Evolutionary conservation across 2,888 invertebrate genomes (phyloP), one percentile per base, ranked within the genome.

Genomic region (Polydrusus cervinus): DNA sequence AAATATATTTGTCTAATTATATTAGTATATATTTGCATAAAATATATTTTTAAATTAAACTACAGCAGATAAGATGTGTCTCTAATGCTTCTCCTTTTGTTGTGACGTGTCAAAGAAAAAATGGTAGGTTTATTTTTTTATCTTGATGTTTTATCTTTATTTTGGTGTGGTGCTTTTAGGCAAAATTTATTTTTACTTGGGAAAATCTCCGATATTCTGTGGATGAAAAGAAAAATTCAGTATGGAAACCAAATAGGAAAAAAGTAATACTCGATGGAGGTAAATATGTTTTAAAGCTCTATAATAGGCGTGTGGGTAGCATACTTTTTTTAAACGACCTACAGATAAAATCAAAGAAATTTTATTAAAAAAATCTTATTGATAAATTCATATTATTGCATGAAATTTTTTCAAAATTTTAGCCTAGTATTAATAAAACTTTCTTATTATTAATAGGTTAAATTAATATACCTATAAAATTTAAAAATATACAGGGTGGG

Each of bases 181-280:
- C 71, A 9, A 55, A 66, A 51, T 73, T 80, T 79, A 76, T 77
- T 71, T 57, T 78, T 78, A 53, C 78, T 40, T 81, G 81, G 80
- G 74, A 76, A 57, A 81, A 82, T 66, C 70, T 81, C 45, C 76
- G 47, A 38, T 79, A 80, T 11, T 76, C 76, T 38, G 74, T 79
- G 9, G 43, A 47, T 1, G 78, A 81, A 71, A 77, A 55, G 64
- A 38, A 40, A 11, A 14, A 47, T 1, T 71, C 55, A 9, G 76
- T 81, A 67, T 81, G 79, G 76, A 78, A 71, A 66, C 73, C 76
- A 10, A 72, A 47, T 20, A 75, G 20, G 11, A 74, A 79, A 55
- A 82, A 80, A 75, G 75, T 74, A 3, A 79, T 83, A 62, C 71
- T 83, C 62, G 62, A 82, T 57, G 77, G 78, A 68, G 81, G 83